Base-by-base conservation (phyloP, 2,113 vertebrate genomes). In the Camelus dromedarius region DNA sequence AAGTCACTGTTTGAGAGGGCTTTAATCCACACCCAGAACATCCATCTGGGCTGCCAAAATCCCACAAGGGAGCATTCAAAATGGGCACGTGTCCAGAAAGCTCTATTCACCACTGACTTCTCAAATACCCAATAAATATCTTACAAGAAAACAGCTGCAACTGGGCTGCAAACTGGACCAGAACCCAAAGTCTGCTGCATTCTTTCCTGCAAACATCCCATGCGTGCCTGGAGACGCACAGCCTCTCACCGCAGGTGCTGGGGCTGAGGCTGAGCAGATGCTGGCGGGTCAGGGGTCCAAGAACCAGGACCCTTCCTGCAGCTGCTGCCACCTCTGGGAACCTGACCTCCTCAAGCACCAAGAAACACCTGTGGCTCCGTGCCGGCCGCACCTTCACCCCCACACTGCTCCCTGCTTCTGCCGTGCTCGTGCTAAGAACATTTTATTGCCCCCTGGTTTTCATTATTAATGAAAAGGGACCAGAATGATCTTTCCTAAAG, bases 391-490 rank as follows among this genome's bases (percentile, higher is more conserved):
- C 97, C 98, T 96, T 98, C 98, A 97, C 95, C 98, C 97, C 98
- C 4, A 75, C 98, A 38, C 96, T 22, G 96, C 91, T 67, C 81
- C 90, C 42, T 32, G 0, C 30, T 96, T 97, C 98, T 96, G 46
- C 94, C 97, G 93, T 84, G 96, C 96, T 98, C 56, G 16, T 93
- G 77, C 94, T 98, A 98, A 98, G 98, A 98, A 98, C 98, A 98
- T 98, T 99, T 99, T 99, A 99, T 99, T 98, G 99, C 98, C 98
- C 98, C 98, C 97, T 98, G 98, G 98, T 99, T 99, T 99, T 99
- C 99, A 99, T 99, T 99, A 99, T 99, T 99, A 99, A 99, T 99
- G 98, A 99, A 99, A 99, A 99, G 98, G 98, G 98, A 99, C 98
- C 97, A 97, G 98, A 98, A 98, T 99, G 99, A 99, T 99, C 99